Evolutionary conservation across 2,113 vertebrate genomes (phyloP).

Genomic region (human (Homo sapiens)): DNA sequence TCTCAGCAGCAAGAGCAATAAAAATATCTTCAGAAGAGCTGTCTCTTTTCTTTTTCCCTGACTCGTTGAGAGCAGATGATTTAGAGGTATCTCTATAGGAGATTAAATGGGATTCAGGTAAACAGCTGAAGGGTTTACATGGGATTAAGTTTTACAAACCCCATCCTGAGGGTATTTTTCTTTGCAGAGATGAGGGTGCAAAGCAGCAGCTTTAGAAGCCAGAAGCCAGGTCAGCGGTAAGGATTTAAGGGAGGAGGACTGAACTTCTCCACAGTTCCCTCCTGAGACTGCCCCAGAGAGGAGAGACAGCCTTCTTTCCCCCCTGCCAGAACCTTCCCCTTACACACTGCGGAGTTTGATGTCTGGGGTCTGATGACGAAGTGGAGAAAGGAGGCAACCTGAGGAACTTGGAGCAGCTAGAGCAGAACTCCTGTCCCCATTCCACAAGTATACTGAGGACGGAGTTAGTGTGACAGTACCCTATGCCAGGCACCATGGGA

Average conservation of each 20-base stretch:
- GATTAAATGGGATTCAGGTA: constrained; percentile 75
- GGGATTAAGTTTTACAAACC: constrained; percentile 55
- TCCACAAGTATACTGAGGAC: too few species aligned
- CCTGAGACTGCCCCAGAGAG: neutral
- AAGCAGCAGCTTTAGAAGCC: neutral
- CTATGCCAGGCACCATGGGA: neutral
- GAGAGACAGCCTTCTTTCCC: neutral
- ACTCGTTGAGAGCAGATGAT: constrained; percentile 46
- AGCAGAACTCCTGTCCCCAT: neutral
- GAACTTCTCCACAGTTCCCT: neutral
- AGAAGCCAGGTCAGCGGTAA: neutral
- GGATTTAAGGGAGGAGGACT: neutral
- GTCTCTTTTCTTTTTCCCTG: neutral
- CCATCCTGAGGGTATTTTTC: constrained; percentile 38
- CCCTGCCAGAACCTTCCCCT: neutral
- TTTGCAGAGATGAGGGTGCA: neutral
- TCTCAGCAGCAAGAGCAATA: constrained; percentile 49
- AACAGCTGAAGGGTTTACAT: constrained; percentile 71
- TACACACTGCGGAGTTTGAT: neutral
- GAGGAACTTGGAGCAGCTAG: neutral
- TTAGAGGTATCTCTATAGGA: constrained; percentile 57
- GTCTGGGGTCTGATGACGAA: neutral
- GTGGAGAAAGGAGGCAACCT: neutral
- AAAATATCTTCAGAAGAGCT: constrained; percentile 37
- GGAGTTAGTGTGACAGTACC: too few species aligned